Evolutionary conservation across 2,113 vertebrate genomes (phyloP), one percentile per base, ranked within the genome.

Genomic region (Laticauda colubrina): DNA sequence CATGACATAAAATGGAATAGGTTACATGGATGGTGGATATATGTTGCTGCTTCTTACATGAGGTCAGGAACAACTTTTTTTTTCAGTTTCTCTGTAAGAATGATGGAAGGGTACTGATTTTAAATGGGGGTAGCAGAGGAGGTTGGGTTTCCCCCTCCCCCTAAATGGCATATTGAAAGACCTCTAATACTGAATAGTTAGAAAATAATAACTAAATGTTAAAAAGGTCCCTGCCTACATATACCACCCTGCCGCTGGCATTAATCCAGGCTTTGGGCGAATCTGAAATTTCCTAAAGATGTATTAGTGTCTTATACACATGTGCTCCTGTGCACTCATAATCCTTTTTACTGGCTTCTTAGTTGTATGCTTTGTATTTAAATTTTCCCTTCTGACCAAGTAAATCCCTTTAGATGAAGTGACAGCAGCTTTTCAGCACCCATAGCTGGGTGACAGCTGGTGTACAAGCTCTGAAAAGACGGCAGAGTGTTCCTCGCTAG

Each of bases 381-480:
- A 98, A 98, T 98, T 98, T 93, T 93, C 98, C 98, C 98, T 97
- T 98, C 98, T 97, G 97, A 98, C 98, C 98, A 98, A 98, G 97
- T 99, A 98, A 98, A 98, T 99, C 99, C 98, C 98, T 97, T 97
- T 97, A 98, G 98, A 97, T 97, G 96, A 98, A 99, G 98, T 99
- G 98, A 99, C 99, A 99, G 98, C 98, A 97, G 97, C 98, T 98
- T 99, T 99, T 99, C 98, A 99, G 98, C 97, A 97, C 98, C 98
- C 98, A 97, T 98, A 97, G 97, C 98, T 98, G 98, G 98, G 97
- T 99, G 99, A 99, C 98, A 99, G 99, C 99, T 99, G 99, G 98
- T 98, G 97, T 98, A 98, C 98, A 98, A 98, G 97, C 97, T 97
- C 98, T 99, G 98, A 99, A 98, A 93, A 99, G 98, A 97, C 98